A percentile compares a stretch with the other conserved stretches of the same genome.
These are phyloP conservation scores for Bufotes viridis DNA, from an alignment of 2,797 vertebrate species.

Conservation along the genomic window DNA sequence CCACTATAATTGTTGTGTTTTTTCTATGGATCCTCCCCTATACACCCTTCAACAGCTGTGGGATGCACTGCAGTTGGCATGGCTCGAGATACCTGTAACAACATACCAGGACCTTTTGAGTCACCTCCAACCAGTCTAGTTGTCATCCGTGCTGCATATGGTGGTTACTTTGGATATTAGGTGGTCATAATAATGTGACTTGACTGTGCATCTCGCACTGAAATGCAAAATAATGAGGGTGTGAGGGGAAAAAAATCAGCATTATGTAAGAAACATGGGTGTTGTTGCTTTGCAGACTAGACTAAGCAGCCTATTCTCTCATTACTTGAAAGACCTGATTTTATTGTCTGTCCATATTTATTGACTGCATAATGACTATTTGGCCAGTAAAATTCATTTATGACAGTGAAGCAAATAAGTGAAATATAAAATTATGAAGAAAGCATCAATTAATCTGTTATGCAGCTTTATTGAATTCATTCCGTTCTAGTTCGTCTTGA, in stretches of 20 bases:
- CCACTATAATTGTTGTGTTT: too few relatives aligned
- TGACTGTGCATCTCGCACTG: too few relatives aligned
- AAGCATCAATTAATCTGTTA: slow-evolving; percentile 14
- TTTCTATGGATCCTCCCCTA: too few relatives aligned
- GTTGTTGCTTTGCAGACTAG: background rate
- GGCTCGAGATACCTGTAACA: too few relatives aligned
- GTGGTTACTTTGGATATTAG: too few relatives aligned
- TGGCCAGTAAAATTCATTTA: background rate
- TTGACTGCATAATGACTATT: slow-evolving; percentile 4
- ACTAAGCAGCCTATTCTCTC: background rate
- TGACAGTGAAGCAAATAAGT: slow-evolving; percentile 1
- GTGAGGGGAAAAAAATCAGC: background rate
- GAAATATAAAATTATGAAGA: background rate
- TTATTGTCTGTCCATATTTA: slow-evolving; percentile 4
- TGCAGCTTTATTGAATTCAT: slow-evolving; percentile 24
- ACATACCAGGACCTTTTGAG: too few relatives aligned
- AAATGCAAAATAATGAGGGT: background rate
- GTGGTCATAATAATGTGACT: too few relatives aligned
- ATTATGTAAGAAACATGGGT: background rate
- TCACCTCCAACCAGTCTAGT: too few relatives aligned
- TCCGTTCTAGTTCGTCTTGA: background rate
- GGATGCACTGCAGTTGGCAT: too few relatives aligned
- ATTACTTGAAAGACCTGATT: background rate
- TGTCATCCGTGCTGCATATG: too few relatives aligned
- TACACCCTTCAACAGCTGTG: too few relatives aligned